phyloP scores from a whole-genome alignment of 2,797 vertebrate species.

The Microhierax caerulescens region DNA sequence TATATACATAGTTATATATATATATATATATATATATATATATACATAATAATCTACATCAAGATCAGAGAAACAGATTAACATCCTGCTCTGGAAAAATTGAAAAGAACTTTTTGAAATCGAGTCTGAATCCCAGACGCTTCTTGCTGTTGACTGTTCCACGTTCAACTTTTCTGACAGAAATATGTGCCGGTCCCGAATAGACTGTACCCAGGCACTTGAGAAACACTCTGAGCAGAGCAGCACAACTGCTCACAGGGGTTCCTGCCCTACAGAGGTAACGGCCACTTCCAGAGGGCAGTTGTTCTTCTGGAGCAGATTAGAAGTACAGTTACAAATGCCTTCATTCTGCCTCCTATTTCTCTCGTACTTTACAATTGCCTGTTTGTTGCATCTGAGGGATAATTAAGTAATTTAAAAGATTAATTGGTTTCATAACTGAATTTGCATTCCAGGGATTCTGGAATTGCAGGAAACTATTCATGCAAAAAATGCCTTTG shows the following conservation, averaged over 20 bases:
- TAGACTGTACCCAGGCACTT: background rate
- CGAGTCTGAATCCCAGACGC: background rate
- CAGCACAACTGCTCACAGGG: background rate
- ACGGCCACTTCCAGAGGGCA: background rate
- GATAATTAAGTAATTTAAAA: constrained; percentile 40
- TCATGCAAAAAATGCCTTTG: constrained; percentile 46
- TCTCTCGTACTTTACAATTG: background rate
- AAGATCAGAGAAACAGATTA: background rate
- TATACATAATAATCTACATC: background rate
- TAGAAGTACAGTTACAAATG: background rate
- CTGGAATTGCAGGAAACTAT: constrained; percentile 24
- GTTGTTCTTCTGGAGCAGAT: background rate
- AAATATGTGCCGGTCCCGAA: background rate
- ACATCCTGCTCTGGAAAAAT: background rate
- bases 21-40: background rate
- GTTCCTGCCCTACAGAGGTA: background rate
- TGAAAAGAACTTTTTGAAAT: background rate
- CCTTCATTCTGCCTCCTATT: background rate
- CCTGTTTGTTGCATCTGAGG: constrained; percentile 1
- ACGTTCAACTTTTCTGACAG: background rate
- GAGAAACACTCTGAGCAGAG: background rate
- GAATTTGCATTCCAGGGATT: constrained; percentile 41
- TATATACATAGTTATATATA: background rate
- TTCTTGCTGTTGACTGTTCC: background rate
- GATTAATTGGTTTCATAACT: constrained; percentile 53